Evolutionary conservation across 2,113 vertebrate genomes (phyloP).

Genomic region (Danionella cerebrum): DNA sequence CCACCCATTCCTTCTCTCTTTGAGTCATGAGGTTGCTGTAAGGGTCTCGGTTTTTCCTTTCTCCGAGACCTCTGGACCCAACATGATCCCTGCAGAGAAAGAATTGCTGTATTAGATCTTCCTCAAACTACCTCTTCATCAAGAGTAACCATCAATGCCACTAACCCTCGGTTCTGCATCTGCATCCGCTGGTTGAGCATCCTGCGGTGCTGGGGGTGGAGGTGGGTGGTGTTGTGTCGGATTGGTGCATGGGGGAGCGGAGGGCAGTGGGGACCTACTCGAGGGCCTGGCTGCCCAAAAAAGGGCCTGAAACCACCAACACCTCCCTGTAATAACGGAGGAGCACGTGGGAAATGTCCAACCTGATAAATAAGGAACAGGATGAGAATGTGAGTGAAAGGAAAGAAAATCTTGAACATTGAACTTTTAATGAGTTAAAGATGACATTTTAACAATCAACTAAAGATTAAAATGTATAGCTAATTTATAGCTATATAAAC

Average conservation of each 20-base stretch:
- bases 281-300: conserved; percentile 68
- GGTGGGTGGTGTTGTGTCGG: conserved; percentile 84
- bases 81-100: conserved; percentile 68
- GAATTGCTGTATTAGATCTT: conserved; percentile 23
- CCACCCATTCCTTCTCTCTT: conserved; percentile 95
- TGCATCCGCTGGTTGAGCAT: conserved; percentile 83
- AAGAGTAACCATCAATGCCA: neutral
- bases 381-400: too few species aligned
- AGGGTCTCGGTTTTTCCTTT: conserved; percentile 76
- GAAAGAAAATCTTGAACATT: too few species aligned
- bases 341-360: conserved; percentile 55
- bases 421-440: too few species aligned
- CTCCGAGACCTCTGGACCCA: conserved; percentile 62
- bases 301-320: conserved; percentile 82
- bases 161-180: conserved; percentile 66
- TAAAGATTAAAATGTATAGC: too few species aligned
- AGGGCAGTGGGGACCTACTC: conserved; percentile 58
- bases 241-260: conserved; percentile 69
- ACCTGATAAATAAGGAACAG: conserved; percentile 53
- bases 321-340: conserved; percentile 67
- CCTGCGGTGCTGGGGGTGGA: conserved; percentile 90
- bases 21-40: conserved; percentile 96
- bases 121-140: neutral
- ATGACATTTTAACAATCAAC: too few species aligned
- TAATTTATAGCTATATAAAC: too few species aligned